These are phyloP conservation scores for Dryobota labecula DNA, from an alignment of 2,888 invertebrate species.

Conservation along the genomic window DNA sequence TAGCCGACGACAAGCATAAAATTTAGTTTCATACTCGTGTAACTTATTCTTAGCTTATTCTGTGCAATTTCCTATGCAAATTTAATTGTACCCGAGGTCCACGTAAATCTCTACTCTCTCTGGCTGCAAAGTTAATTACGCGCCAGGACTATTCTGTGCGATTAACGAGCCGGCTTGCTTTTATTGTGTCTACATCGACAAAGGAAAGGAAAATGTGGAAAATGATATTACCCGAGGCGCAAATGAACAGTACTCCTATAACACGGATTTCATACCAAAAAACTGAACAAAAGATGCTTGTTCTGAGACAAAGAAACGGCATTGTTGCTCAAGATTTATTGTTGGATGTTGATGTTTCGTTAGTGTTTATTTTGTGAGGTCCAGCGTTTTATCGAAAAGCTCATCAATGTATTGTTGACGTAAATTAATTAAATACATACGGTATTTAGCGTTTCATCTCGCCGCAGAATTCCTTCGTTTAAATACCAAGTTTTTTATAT, in stretches of 20 bases:
- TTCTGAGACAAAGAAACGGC: constrained; percentile 41
- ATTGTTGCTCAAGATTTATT: constrained; percentile 41
- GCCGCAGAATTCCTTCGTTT: constrained; percentile 27
- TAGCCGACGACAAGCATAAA: constrained; percentile 78
- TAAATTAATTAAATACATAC: constrained; percentile 34
- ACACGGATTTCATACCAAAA: constrained; percentile 52
- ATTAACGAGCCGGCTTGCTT: constrained; percentile 86
- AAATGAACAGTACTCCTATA: constrained; percentile 64
- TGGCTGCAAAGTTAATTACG: constrained; percentile 89
- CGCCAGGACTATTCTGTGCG: constrained; percentile 81
- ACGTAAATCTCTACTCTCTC: constrained; percentile 88
- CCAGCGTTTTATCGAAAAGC: constrained; percentile 21
- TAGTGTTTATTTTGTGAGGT: constrained; percentile 30
- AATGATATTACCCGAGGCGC: constrained; percentile 77
- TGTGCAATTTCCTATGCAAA: constrained; percentile 90
- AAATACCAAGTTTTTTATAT: constrained; percentile 29
- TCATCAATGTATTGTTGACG: constrained; percentile 37
- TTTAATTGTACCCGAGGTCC: constrained; percentile 89
- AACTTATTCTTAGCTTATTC: constrained; percentile 89
- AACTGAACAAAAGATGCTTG: constrained; percentile 51
- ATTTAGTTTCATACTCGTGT: constrained; percentile 81
- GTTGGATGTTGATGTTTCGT: constrained; percentile 18
- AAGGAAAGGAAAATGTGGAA: constrained; percentile 77
- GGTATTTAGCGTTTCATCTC: constrained; percentile 25
- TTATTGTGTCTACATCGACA: constrained; percentile 88